These are phyloP conservation scores for Pelagia noctiluca DNA, from an alignment of 30 jellyfish, hydroid and myxozoan genomes.

Conservation along the genomic window DNA sequence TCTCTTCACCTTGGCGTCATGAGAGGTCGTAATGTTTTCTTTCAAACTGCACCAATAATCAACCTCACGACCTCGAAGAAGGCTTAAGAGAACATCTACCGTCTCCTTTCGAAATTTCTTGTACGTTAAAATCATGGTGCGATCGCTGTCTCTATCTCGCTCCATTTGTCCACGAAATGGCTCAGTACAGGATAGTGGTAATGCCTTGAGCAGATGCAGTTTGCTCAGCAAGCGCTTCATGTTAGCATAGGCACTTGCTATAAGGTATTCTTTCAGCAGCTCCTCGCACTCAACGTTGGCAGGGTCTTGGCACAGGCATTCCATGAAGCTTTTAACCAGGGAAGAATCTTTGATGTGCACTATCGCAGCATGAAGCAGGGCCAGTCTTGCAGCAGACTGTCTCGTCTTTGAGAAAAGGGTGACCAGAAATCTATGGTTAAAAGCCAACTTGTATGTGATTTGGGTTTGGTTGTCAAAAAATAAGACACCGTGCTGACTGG, in stretches of 20 bases:
- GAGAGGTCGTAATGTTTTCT: conserved; percentile 36
- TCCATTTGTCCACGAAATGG: conserved; percentile 83
- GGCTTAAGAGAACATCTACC: conserved; percentile 49
- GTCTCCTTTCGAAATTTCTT: conserved; percentile 58
- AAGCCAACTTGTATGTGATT: conserved; percentile 52
- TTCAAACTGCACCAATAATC: conserved; percentile 64
- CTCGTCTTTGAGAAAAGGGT: conserved; percentile 63
- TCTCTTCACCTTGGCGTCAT: conserved; percentile 55
- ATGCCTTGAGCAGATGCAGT: conserved; percentile 44
- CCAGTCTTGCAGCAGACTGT: conserved; percentile 67
- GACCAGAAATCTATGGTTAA: conserved; percentile 39
- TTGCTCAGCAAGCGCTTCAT: conserved; percentile 70
- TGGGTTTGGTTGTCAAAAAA: conserved; percentile 69
- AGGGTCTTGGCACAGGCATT: conserved; percentile 88
- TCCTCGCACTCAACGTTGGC: conserved; percentile 82
- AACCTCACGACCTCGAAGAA: conserved; percentile 48
- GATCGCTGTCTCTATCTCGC: conserved; percentile 69
- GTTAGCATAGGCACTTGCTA: conserved; percentile 72
- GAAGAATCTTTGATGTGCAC: conserved; percentile 75
- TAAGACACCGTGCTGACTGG: conserved; percentile 43
- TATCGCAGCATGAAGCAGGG: conserved; percentile 81
- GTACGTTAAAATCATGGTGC: conserved; percentile 64
- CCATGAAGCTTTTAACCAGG: conserved; percentile 69
- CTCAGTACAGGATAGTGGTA: conserved; percentile 76
- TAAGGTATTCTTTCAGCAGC: conserved; percentile 75